phyloP scores from a whole-genome alignment of 92 coral and sea anemone species.

The Desmophyllum pertusum region DNA sequence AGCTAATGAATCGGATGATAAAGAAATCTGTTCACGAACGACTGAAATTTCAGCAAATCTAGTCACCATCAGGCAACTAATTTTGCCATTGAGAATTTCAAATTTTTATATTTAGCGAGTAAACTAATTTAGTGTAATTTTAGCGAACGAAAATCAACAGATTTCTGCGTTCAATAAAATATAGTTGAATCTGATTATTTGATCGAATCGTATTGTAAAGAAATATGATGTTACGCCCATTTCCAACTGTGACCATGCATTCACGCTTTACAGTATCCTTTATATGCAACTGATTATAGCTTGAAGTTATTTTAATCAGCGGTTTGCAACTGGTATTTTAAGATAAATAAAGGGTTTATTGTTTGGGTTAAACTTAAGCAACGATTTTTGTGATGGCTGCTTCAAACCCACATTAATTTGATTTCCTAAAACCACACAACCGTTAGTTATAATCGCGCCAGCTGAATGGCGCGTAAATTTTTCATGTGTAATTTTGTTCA shows the following conservation, averaged over 20 bases:
- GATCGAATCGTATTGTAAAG: no score
- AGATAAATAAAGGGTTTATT: background rate
- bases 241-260: background rate
- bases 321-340: background rate
- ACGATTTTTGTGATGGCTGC: background rate
- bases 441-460: background rate
- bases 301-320: background rate
- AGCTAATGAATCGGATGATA: background rate
- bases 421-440: background rate
- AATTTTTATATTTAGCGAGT: background rate
- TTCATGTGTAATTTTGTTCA: background rate
- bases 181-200: background rate
- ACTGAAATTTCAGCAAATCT: background rate
- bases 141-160: background rate
- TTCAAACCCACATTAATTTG: background rate
- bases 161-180: background rate
- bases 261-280: background rate
- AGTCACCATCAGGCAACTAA: background rate
- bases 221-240: background rate
- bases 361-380: background rate
- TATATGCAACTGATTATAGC: background rate
- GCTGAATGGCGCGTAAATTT: background rate
- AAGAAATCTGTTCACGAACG: no score
- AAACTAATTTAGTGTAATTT: background rate
- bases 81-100: background rate